A percentile compares a stretch with the other conserved stretches of the same genome.
These are phyloP conservation scores for Troilus luridus DNA, from an alignment of 2,888 invertebrate genomes.

Conservation along the genomic window DNA sequence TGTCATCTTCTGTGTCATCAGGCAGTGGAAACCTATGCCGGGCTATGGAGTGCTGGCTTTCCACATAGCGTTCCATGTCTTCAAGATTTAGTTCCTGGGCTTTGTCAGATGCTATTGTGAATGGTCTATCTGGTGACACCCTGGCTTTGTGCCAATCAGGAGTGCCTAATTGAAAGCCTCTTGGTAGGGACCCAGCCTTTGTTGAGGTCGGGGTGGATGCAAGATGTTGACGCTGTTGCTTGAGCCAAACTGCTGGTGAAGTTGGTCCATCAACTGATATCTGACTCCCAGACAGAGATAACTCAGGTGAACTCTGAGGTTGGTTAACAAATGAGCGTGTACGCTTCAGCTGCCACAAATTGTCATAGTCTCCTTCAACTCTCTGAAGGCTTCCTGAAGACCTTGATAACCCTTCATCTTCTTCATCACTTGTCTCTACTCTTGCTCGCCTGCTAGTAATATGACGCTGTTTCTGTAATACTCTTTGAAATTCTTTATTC, in stretches of 20 bases:
- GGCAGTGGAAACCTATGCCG: constrained; percentile 65
- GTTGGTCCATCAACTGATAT: constrained; percentile 72
- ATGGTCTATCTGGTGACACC: constrained; percentile 76
- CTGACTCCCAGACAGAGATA: constrained; percentile 64
- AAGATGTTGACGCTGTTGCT: constrained; percentile 79
- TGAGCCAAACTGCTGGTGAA: constrained; percentile 80
- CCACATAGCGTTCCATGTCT: constrained; percentile 75
- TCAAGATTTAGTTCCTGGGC: constrained; percentile 76
- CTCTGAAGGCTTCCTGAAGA: constrained; percentile 63
- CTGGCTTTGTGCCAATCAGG: constrained; percentile 69
- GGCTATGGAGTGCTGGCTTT: constrained; percentile 65
- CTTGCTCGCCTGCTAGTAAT: constrained; percentile 71
- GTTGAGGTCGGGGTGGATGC: constrained; percentile 71
- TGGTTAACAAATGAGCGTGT: constrained; percentile 68
- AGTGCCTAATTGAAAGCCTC: constrained; percentile 79
- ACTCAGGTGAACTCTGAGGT: constrained; percentile 65
- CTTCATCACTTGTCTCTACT: constrained; percentile 66
- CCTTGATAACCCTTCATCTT: constrained; percentile 64
- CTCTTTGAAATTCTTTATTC: constrained; percentile 85
- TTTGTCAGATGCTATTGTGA: constrained; percentile 81
- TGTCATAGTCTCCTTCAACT: constrained; percentile 65
- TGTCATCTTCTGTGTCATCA: constrained; percentile 68
- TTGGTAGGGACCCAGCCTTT: constrained; percentile 83
- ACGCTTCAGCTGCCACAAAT: constrained; percentile 66
- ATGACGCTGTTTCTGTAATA: constrained; percentile 81